Evolutionary conservation across 2,797 vertebrate genomes (phyloP).

Genomic region (Clarias laeviceps): DNA sequence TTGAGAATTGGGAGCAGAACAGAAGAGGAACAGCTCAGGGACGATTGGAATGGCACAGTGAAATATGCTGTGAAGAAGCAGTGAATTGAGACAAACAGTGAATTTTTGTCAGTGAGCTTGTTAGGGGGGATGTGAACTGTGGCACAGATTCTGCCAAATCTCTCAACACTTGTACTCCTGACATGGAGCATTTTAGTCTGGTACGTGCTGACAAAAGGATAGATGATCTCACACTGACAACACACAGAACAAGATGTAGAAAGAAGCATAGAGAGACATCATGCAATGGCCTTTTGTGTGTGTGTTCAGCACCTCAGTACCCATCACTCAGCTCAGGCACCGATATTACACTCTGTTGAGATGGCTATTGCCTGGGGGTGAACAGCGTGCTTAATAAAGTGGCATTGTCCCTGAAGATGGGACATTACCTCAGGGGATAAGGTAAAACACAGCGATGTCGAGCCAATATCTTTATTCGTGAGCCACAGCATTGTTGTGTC

Average conservation of each 20-base stretch:
- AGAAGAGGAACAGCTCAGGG: conserved; percentile 42
- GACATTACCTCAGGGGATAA: conserved; percentile 49
- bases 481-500: conserved; percentile 47
- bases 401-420: conserved; percentile 30
- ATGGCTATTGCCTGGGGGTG: conserved; percentile 42
- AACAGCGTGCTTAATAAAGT: conserved; percentile 46
- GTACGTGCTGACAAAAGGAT: conserved; percentile 76
- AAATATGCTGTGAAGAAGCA: conserved; percentile 51
- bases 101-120: conserved; percentile 37
- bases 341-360: conserved; percentile 32
- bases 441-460: conserved; percentile 33
- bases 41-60: conserved; percentile 50
- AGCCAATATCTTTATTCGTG: conserved; percentile 47
- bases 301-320: conserved; percentile 6
- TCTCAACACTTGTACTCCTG: conserved; percentile 60
- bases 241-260: conserved; percentile 41
- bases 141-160: conserved; percentile 50
- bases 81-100: conserved; percentile 42
- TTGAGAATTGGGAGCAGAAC: conserved; percentile 15
- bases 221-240: conserved; percentile 57
- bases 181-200: conserved; percentile 67
- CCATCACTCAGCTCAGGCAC: conserved; percentile 36
- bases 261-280: background rate
- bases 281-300: conserved; percentile 13
- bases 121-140: conserved; percentile 45